Base-by-base conservation (phyloP, 1,140 invertebrate species). In the Dufourea novaeangliae region DNA sequence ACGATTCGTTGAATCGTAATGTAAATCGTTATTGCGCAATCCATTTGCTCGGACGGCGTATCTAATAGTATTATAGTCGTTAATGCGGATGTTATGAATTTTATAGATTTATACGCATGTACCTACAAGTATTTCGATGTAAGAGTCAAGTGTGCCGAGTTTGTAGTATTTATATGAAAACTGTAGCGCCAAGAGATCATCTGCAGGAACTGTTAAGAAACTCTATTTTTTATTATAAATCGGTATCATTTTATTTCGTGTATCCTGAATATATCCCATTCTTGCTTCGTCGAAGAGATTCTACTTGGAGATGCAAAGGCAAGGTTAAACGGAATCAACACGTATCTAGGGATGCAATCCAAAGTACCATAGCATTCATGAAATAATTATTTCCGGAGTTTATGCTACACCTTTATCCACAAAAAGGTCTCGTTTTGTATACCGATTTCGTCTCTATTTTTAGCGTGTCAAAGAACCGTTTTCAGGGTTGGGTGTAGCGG, bases 151-250 rank as follows among this genome's bases (percentile, higher is more conserved):
- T 64, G 75, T 44, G 63, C 56, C 76, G 72, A 83, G 59, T 80
- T 79, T 80, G 7, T 68, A 63, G 74, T 87, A 88, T 89, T 88
- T 89, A 87, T 88, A 75, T 87, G 79, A 80, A 83, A 62, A 56
- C 62, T 71, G 75, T 85, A 89, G 72, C 79, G 73, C 75, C 71
- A 78, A 84, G 81, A 83, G 63, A 81, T 86, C 82, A 76, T 41
- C 68, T 68, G 63, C 46, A 85, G 70, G 67, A 83, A 87, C 54
- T 89, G 86, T 89, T 89, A 89, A 90, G 77, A 88, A 88, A 88
- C 71, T 85, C 41, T 88, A 88, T 87, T 89, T 89, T 88, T 88
- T 84, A 85, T 86, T 88, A 75, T 78, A 86, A 39, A 52, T 10
- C 61, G 0, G 22, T 34, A 20, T 11, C 22, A 66, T 81, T 81